A percentile compares a stretch with the other conserved stretches of the same genome.
phyloP scores from a whole-genome alignment of 2,113 vertebrate species.

The Triplophysa tibetana region DNA sequence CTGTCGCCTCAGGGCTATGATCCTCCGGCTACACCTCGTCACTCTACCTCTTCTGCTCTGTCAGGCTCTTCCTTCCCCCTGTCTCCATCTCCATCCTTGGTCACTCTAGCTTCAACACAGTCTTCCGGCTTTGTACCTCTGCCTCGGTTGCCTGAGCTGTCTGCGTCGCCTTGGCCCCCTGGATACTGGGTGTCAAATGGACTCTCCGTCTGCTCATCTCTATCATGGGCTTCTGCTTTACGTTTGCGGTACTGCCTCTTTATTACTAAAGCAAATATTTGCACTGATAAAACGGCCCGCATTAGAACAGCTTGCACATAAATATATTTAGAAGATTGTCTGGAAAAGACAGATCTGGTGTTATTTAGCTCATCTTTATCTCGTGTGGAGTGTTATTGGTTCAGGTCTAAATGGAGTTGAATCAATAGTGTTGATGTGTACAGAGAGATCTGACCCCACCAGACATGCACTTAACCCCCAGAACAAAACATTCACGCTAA shows the following conservation, averaged over 20 bases:
- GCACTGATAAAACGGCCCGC: background rate
- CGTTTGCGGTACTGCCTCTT: background rate
- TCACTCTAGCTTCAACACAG: too few species aligned
- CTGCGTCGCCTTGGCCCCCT: too few species aligned
- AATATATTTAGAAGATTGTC: conserved; percentile 9
- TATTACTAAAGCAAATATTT: conserved; percentile 32
- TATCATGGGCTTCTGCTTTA: too few species aligned
- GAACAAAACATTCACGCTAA: conserved; percentile 2
- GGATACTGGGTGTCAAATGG: too few species aligned
- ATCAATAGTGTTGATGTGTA: background rate
- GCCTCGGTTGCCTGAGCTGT: too few species aligned
- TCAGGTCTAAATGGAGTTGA: background rate
- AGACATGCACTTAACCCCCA: background rate
- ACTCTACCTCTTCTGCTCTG: too few species aligned
- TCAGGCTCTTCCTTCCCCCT: too few species aligned
- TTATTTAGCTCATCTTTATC: background rate
- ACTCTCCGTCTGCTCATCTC: too few species aligned
- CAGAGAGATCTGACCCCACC: background rate
- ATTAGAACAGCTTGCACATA: conserved; percentile 22
- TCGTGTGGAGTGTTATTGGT: background rate
- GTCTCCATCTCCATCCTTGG: too few species aligned
- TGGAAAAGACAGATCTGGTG: background rate
- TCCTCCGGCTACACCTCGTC: too few species aligned
- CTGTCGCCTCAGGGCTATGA: too few species aligned
- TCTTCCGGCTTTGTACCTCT: too few species aligned